Conservation (phyloP, 2,797 vertebrate species). For the Spheniscus humboldti region DNA sequence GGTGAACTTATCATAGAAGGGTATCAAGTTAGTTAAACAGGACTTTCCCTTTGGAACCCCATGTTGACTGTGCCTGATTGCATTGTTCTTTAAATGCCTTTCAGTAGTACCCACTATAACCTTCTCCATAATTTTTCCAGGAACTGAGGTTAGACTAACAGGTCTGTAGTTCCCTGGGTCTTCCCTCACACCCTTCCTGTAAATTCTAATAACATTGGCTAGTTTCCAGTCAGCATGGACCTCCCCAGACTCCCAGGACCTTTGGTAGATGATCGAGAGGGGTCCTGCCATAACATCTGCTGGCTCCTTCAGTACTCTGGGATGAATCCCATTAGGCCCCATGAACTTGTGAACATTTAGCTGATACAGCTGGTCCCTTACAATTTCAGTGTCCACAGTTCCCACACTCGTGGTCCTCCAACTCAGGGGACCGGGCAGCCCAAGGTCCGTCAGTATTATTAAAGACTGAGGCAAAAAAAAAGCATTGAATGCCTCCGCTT, state of each 20-base stretch:
- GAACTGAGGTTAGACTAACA: neutral
- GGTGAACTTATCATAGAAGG: neutral
- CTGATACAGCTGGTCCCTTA: neutral
- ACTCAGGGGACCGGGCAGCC: neutral
- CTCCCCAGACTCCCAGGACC: neutral
- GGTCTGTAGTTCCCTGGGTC: neutral
- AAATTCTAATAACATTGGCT: neutral
- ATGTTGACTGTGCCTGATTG: neutral
- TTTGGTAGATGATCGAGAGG: neutral
- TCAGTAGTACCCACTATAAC: neutral
- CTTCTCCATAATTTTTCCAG: neutral
- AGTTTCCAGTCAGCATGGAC: neutral
- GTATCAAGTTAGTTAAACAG: neutral
- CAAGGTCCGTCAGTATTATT: neutral
- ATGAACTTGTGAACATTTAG: neutral
- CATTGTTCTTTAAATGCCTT: neutral
- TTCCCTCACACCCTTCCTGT: neutral
- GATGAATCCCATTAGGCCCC: neutral
- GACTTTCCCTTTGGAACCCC: neutral
- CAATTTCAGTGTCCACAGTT: neutral
- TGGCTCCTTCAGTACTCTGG: neutral
- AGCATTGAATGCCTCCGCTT: rapidly evolving
- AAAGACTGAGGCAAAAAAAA: neutral
- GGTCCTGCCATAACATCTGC: neutral
- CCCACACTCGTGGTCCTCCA: rapidly evolving